Evolutionary conservation across 2,113 vertebrate genomes (phyloP).

Genomic region (Dipodomys merriami): DNA sequence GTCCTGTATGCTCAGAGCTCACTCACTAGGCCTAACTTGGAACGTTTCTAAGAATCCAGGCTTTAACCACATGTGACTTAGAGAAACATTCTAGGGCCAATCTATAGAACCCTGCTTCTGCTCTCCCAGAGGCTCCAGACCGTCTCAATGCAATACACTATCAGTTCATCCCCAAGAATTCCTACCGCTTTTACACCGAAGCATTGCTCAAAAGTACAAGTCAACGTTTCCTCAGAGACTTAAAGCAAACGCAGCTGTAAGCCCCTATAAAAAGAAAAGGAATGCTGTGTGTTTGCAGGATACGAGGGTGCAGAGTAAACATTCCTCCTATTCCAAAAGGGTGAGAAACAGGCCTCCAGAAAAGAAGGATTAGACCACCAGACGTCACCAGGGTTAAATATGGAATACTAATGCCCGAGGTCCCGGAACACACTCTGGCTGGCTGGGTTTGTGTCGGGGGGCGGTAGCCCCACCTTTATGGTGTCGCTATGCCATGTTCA

Average conservation of each 20-base stretch:
- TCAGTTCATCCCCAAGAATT: background rate
- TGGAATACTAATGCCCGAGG: background rate
- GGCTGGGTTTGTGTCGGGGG: too few species aligned
- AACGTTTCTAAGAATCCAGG: background rate
- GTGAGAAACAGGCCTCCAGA: background rate
- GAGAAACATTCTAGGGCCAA: background rate
- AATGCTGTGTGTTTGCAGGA: background rate
- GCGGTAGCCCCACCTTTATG: too few species aligned
- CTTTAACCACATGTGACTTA: background rate
- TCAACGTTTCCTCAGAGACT: background rate
- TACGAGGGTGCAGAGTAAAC: background rate
- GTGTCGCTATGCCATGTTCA: too few species aligned
- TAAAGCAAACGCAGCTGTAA: background rate
- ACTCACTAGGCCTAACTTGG: background rate
- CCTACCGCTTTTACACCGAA: background rate
- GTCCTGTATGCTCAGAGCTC: background rate
- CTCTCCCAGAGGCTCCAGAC: background rate
- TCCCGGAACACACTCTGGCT: background rate
- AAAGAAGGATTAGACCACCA: background rate
- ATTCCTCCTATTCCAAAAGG: background rate
- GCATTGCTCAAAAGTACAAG: background rate
- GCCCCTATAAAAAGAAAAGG: background rate
- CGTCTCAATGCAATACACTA: background rate
- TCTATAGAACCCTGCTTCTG: background rate
- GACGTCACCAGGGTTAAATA: background rate